Evolutionary conservation across 1,140 invertebrate species (phyloP).

Genomic region (Drosophila setifemur): DNA sequence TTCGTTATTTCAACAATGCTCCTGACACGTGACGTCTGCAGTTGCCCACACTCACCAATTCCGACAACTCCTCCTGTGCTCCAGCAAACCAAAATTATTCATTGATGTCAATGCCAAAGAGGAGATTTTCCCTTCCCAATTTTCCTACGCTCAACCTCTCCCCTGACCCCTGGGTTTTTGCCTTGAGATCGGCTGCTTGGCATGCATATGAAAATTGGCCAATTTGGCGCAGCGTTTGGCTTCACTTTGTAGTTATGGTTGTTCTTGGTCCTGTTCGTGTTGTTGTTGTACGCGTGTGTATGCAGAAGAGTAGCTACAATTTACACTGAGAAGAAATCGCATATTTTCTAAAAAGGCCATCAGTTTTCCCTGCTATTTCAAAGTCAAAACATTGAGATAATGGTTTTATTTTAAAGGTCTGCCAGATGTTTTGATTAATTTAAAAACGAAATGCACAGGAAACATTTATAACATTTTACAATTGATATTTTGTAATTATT

Average conservation of each 20-base stretch:
- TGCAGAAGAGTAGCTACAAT: too few species aligned
- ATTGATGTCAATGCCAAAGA: conserved; percentile 66
- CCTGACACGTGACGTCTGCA: conserved; percentile 51
- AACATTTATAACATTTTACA: too few species aligned
- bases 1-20: conserved; percentile 58
- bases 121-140: conserved; percentile 17
- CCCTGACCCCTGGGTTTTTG: conserved; percentile 1
- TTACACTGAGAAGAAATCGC: too few species aligned
- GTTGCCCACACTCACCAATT: not conserved
- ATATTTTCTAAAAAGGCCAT: too few species aligned
- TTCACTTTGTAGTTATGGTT: conserved; percentile 41
- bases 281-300: not conserved
- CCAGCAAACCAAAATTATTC: conserved; percentile 30
- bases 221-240: conserved; percentile 66
- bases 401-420: too few species aligned
- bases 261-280: not conserved
- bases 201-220: conserved; percentile 72
- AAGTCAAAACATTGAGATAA: too few species aligned
- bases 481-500: too few species aligned
- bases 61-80: not conserved
- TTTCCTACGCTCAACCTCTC: not conserved
- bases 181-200: conserved; percentile 43
- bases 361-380: too few species aligned
- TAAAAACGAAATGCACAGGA: too few species aligned
- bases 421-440: too few species aligned